phyloP scores from a whole-genome alignment of 2,888 invertebrate genomes.

The Heliconius sara region DNA sequence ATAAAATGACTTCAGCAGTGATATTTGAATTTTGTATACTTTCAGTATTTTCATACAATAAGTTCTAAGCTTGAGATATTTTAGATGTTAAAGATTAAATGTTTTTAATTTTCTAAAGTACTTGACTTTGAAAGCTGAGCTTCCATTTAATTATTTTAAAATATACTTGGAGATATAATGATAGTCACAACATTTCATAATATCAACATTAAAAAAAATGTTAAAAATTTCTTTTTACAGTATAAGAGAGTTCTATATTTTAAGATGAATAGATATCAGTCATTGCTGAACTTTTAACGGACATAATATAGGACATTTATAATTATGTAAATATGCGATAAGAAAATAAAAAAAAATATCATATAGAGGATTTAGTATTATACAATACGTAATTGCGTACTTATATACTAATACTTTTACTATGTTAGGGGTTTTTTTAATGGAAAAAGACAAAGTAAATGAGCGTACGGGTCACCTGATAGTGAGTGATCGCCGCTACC shows the following conservation, averaged over 20 bases:
- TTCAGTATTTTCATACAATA: constrained; percentile 13
- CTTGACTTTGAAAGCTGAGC: constrained; percentile 4
- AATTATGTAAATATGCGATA: too few species aligned
- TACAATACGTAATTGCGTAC: too few species aligned
- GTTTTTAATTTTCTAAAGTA: constrained; percentile 25
- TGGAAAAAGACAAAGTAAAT: too few species aligned
- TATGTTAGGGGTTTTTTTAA: too few species aligned
- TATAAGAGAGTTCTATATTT: not conserved
- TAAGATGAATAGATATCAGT: not conserved
- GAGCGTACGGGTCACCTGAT: too few species aligned
- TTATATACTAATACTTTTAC: too few species aligned
- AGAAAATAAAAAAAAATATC: too few species aligned
- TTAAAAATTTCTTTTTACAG: not conserved
- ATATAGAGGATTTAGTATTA: too few species aligned
- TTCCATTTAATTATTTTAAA: constrained; percentile 24
- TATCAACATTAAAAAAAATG: not conserved
- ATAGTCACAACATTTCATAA: constrained; percentile 3
- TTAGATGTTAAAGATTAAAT: constrained; percentile 23
- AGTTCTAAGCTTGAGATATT: constrained; percentile 19
- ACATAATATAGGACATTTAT: too few species aligned
- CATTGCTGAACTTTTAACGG: too few species aligned
- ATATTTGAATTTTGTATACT: not conserved
- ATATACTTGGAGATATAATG: constrained; percentile 17
- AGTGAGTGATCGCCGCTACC: too few species aligned
- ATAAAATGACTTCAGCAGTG: not conserved